phyloP scores from a whole-genome alignment of 2,888 invertebrate genomes.

The Parelbella ahira region DNA sequence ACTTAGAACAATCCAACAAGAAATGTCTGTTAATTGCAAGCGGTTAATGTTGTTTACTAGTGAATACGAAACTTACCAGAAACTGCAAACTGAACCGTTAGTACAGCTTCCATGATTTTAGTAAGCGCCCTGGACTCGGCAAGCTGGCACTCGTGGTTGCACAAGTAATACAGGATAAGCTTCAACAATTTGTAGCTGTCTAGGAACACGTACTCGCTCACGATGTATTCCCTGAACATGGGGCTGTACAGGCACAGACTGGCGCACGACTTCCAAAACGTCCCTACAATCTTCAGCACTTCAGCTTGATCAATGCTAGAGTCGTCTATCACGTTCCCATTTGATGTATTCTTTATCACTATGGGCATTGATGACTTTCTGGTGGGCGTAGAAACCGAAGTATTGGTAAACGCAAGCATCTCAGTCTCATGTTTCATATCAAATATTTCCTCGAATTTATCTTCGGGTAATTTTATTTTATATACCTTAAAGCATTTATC shows the following conservation, averaged over 20 bases:
- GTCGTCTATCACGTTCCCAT: too few relatives aligned
- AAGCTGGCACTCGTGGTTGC: constrained; percentile 37
- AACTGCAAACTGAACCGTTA: constrained; percentile 66
- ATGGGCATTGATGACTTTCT: constrained; percentile 40
- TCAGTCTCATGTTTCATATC: constrained; percentile 51
- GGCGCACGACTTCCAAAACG: constrained; percentile 76
- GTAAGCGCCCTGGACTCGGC: constrained; percentile 51
- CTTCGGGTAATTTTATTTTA: constrained; percentile 48
- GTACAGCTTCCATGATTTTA: constrained; percentile 62
- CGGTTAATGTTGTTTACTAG: too few relatives aligned
- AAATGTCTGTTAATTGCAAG: too few relatives aligned
- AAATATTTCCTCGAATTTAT: constrained; percentile 51
- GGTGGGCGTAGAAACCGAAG: constrained; percentile 28
- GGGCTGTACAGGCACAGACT: constrained; percentile 79
- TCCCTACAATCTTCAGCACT: constrained; percentile 59
- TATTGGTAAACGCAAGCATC: constrained; percentile 36
- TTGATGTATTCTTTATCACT: constrained; percentile 36
- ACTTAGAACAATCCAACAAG: too few relatives aligned
- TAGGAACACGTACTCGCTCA: constrained; percentile 52
- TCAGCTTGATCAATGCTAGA: constrained; percentile 48
- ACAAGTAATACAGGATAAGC: constrained; percentile 51
- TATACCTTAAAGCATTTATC: constrained; percentile 60
- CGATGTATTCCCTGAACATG: constrained; percentile 68
- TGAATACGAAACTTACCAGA: constrained; percentile 70
- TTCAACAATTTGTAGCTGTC: constrained; percentile 62